Evolutionary conservation across 2,888 invertebrate species (phyloP).

Genomic region (Agonopterix arenella): DNA sequence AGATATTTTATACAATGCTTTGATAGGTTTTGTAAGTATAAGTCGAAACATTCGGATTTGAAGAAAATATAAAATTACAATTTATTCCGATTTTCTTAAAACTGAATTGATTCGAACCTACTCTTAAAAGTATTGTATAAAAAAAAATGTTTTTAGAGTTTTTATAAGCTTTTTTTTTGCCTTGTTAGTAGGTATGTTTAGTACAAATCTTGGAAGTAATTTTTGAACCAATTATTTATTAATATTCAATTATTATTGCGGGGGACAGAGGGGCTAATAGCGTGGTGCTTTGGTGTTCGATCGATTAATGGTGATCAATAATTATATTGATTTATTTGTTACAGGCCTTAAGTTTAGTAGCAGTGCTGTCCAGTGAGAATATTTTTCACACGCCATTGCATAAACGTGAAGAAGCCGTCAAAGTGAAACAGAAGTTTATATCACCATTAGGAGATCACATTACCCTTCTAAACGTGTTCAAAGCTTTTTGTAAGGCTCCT

Average conservation of each 20-base stretch:
- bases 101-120: too few relatives aligned
- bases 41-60: background rate
- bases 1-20: too few relatives aligned
- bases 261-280: too few relatives aligned
- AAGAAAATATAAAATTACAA: background rate
- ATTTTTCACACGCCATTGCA: slow-evolving; percentile 85
- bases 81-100: too few relatives aligned
- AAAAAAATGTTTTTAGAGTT: too few relatives aligned
- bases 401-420: slow-evolving; percentile 85
- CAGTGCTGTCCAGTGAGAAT: slow-evolving; percentile 92
- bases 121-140: too few relatives aligned
- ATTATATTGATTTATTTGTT: background rate
- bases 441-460: slow-evolving; percentile 95
- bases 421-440: slow-evolving; percentile 86
- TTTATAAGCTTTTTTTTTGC: too few relatives aligned
- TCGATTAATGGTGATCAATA: too few relatives aligned
- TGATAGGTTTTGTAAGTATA: too few relatives aligned
- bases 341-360: slow-evolving; percentile 88
- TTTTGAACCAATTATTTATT: background rate
- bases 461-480: slow-evolving; percentile 92
- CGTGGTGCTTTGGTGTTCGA: too few relatives aligned
- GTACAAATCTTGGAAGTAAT: background rate
- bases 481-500: slow-evolving; percentile 83
- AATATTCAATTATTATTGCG: too few relatives aligned
- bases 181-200: too few relatives aligned